Base-by-base conservation (phyloP, 2,888 invertebrate genomes). In the Unio delphinus region DNA sequence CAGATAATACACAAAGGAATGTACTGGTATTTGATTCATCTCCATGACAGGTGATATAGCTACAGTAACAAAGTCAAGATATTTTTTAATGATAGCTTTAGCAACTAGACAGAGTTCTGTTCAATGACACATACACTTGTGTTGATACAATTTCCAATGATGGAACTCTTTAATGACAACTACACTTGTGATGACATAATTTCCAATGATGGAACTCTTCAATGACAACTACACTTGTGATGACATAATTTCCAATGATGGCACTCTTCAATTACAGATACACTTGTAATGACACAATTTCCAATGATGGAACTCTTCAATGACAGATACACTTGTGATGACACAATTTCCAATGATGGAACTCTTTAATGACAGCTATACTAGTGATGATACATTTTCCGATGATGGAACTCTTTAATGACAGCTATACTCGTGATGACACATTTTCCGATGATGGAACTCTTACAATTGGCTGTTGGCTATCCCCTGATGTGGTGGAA, bases 201-300 rank as follows among this genome's bases (percentile, higher is more conserved):
- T 23, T 23, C 23, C 23, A 23, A 23, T 23, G 23, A 23, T 23
- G 23, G 23, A 23, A 23, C 23, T 23, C 23, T 23, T 23, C 23
- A 23, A 23, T 23, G 23, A 23, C 23, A 23, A 23, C 23, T 23
- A 23, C 23, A 23, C 23, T 23, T 23, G 23, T 23, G 23, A 23
- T 63, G 80, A 80, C 71, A 80, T 75, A 74, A 68, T 80, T 23
- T 63, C 45, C 55, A 68, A 71, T 45, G 69, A 69, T 20, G 67
- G 63, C 23, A 23, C 23, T 23, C 23, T 23, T 23, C 23, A 23
- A 23, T 23, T 23, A 23, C 23, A 23, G 59, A 63, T 74, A 83
- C 30, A 83, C 77, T 74, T 77, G 74, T 58, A 81, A 81, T 63
- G 80, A 80, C 71, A 80, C 75, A 74, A 68, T 80, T n/a, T 63